phyloP scores from a whole-genome alignment of 2,888 invertebrate species.

The Cyclophora albipunctata region DNA sequence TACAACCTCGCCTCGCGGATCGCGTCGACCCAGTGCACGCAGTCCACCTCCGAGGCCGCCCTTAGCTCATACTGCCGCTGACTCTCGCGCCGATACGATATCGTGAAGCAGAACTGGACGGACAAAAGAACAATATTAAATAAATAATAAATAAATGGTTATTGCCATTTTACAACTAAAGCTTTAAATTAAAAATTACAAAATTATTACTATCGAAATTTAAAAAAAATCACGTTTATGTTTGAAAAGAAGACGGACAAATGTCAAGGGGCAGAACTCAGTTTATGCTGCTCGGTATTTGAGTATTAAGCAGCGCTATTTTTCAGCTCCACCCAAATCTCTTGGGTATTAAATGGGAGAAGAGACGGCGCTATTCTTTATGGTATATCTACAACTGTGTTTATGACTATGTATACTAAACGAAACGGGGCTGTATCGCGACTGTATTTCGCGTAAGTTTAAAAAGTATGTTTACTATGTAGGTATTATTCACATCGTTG shows the following conservation, averaged over 20 bases:
- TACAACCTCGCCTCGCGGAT: conserved; percentile 93
- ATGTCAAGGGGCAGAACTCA: no score
- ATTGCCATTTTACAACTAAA: not conserved
- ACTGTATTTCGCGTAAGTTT: no score
- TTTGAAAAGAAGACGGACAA: not conserved
- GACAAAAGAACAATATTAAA: conserved; percentile 11
- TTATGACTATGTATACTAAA: no score
- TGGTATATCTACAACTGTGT: no score
- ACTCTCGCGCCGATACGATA: conserved; percentile 89
- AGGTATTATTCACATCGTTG: no score
- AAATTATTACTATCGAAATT: not conserved
- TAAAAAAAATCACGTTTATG: not conserved
- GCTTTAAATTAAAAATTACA: no score
- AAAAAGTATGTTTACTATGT: no score
- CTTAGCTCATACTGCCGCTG: conserved; percentile 91
- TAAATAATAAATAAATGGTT: not conserved
- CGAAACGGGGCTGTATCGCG: no score
- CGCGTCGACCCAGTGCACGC: conserved; percentile 92
- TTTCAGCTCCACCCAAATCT: not conserved
- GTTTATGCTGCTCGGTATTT: no score
- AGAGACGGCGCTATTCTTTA: no score
- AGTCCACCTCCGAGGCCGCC: conserved; percentile 89
- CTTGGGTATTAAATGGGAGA: not conserved
- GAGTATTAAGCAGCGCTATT: no score
- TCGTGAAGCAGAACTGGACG: conserved; percentile 86